A percentile compares a stretch with the other conserved stretches of the same genome.
Conservation (phyloP, 2,888 invertebrate genomes). For the Habrosyne pyritoides region DNA sequence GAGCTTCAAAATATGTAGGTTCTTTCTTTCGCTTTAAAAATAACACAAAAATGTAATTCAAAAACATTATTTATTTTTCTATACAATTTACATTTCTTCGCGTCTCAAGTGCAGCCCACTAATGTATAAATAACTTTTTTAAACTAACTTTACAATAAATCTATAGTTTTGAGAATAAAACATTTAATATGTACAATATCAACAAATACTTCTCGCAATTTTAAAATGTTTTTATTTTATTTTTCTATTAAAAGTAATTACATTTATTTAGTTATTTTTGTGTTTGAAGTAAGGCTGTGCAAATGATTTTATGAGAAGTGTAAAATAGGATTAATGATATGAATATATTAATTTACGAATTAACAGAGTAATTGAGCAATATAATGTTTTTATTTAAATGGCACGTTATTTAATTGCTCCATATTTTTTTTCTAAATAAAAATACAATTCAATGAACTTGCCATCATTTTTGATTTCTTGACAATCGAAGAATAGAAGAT, state of each 20-base stretch:
- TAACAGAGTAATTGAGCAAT: background rate
- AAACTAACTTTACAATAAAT: slow-evolving; percentile 57
- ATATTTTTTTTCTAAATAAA: background rate
- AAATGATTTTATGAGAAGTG: slow-evolving; percentile 14
- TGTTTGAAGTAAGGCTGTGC: slow-evolving; percentile 14
- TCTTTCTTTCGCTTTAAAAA: slow-evolving; percentile 26
- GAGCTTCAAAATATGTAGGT: no score
- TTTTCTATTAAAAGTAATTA: background rate
- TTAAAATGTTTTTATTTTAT: slow-evolving; percentile 9
- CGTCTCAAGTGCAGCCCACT: slow-evolving; percentile 63
- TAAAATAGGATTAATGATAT: background rate
- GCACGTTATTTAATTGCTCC: background rate
- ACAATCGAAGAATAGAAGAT: no score
- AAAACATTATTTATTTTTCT: slow-evolving; percentile 74
- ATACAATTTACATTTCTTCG: slow-evolving; percentile 71
- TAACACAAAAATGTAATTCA: slow-evolving; percentile 46
- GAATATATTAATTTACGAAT: background rate
- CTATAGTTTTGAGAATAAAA: slow-evolving; percentile 23
- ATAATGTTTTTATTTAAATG: background rate
- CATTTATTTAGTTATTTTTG: slow-evolving; percentile 21
- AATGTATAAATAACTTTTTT: slow-evolving; percentile 55
- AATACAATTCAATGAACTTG: no score
- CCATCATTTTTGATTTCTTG: no score
- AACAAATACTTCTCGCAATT: slow-evolving; percentile 29
- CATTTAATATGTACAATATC: slow-evolving; percentile 58